Base-by-base conservation (phyloP, 1,140 invertebrate genomes). In the Scaptodrosophila lebanonensis region DNA sequence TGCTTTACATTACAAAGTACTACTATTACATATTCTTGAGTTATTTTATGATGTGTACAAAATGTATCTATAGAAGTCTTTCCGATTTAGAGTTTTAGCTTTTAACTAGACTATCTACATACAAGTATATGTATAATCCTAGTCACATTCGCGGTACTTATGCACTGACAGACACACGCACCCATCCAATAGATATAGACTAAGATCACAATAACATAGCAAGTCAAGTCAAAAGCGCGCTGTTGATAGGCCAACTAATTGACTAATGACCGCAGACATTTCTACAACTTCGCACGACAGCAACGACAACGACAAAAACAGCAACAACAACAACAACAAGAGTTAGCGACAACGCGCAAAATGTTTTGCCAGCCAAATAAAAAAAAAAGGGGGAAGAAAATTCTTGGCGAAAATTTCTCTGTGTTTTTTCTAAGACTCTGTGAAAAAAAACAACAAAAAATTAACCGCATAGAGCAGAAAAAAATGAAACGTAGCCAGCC, bases 231-330 rank as follows among this genome's bases (percentile, higher is more conserved):
- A 13, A 17, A 30, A 30, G 13, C 12, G 27, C 9, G 59, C 13
- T 50, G 64, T 54, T 58, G 49, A 60, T 52, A 57, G 52, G 29
- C 47, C 45, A 49, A 51, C 42, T 48, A 60, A 76, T 77, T 77
- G 73, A 79, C 72, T 77, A 77, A 77, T 77, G 72, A 67, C 53
- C 50, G 51, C 36, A 63, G 72, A 72, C 67, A 72, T 63, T 57
- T 58, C 57, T 53, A 67, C 72, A 77, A 53, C 22, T 4, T 25
- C 8, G 22, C 8, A 8, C 22, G 22, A 52, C 30, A 42, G 20
- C 50, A 66, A 51, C 18, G 58, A 44, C 58, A 61, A 38, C 47
- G 48, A 22, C 45, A 58, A 43, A 47, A 49, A 29, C 15, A 13
- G n/a, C n/a, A 48, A 30, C 18, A 56, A 44, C 40, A 48, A 43